Evolutionary conservation across 2,888 invertebrate species (phyloP).

Genomic region (Unio delphinus): DNA sequence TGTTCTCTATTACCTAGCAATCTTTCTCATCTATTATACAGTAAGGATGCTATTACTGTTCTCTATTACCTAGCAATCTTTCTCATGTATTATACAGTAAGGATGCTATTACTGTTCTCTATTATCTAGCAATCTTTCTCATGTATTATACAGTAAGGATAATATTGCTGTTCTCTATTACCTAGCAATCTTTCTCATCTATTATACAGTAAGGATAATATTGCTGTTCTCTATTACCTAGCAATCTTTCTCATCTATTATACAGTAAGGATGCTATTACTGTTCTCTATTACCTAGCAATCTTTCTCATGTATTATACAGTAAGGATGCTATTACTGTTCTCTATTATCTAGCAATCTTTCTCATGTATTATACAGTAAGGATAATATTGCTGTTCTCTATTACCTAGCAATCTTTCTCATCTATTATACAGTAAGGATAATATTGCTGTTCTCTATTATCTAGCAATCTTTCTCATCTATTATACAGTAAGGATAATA

Average conservation of each 20-base stretch:
- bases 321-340: not conserved
- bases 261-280: not conserved
- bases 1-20: slow-evolving; percentile 79
- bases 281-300: slow-evolving; percentile 79
- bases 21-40: slow-evolving; percentile 81
- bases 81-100: slow-evolving; percentile 68
- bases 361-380: slow-evolving; percentile 69
- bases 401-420: no score
- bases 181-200: no score
- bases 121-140: slow-evolving; percentile 88
- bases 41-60: not conserved
- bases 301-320: slow-evolving; percentile 77
- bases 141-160: no score
- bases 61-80: slow-evolving; percentile 85
- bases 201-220: no score
- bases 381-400: no score
- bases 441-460: slow-evolving; percentile 63
- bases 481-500: no score
- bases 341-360: slow-evolving; percentile 85
- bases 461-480: slow-evolving; percentile 91
- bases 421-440: no score
- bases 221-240: slow-evolving; percentile 75
- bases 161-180: no score
- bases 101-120: not conserved
- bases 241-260: slow-evolving; percentile 85